These are phyloP conservation scores for Mastomys coucha DNA, from an alignment of 2,113 vertebrate genomes.

Conservation along the genomic window DNA sequence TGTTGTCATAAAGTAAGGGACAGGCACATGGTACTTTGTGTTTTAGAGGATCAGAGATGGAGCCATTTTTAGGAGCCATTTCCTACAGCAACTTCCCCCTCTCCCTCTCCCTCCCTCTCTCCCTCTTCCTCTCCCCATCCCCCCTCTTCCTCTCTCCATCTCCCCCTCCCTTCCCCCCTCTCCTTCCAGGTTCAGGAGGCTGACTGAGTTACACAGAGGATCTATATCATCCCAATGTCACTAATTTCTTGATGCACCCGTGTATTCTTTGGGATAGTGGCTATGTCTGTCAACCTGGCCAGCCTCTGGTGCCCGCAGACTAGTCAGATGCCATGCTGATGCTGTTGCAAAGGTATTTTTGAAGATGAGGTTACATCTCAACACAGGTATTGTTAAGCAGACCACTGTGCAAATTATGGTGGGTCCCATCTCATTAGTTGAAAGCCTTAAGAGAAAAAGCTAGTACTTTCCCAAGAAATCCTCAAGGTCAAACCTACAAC, in stretches of 20 bases:
- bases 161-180: accelerated
- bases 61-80: neutral
- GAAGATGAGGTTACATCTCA: neutral
- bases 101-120: accelerated
- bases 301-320: neutral
- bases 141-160: no score
- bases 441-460: neutral
- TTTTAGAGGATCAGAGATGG: neutral
- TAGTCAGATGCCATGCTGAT: neutral
- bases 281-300: neutral
- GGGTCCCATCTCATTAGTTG: neutral
- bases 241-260: neutral
- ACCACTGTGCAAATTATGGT: neutral
- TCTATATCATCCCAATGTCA: neutral
- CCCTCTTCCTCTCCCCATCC: accelerated
- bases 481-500: neutral
- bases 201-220: neutral
- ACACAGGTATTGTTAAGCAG: neutral
- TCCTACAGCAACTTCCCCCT: neutral
- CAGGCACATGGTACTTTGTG: neutral
- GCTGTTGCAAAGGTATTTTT: neutral
- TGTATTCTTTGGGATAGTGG: neutral
- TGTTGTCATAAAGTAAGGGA: neutral
- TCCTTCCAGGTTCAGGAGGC: neutral
- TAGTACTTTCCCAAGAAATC: neutral